Evolutionary conservation across 1,140 invertebrate species (phyloP), one percentile per base, ranked within the genome.

Genomic region (Marisa cornuarietis): DNA sequence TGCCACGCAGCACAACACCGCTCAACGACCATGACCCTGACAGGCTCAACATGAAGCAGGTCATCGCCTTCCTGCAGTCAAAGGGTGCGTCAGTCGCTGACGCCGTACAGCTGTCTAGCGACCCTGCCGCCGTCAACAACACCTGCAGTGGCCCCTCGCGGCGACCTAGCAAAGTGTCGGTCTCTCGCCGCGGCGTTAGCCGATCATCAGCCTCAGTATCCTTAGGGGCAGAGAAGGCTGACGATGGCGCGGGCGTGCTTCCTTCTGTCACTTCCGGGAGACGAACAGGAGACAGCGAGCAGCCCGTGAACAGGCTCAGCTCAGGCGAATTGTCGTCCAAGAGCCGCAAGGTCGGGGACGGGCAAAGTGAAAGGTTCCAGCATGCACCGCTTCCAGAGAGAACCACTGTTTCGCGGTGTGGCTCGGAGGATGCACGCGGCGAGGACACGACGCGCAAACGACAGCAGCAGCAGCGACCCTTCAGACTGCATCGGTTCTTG

Each of bases 41-140:
- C 76, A 87, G 85, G 81, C 82, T 87, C 9, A 87, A 86, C 72
- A 87, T 87, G 85, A 87, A 87, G 73, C 86, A 87, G 76, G 86
- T 87, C 2, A 79, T 79, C 79, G 52, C 79, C 51, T 75, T 74
- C 51, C 51, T 74, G 65, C 63, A 73, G 73, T 79, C 79, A n/a
- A 68, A 65, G 54, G 62, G 71, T 49, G 52, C 71, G 65, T 75
- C 79, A 26, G 52, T 66, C 42, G 62, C 71, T 24, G 72, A 73
- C 49, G 72, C 79, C 9, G 24, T 66, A 42, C 58, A 79, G 62
- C 79, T 75, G n/a, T 71, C 72, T n/a, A 42, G 31, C 11, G 71
- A 74, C 31, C 61, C n/a, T 16, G 18, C 24, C 14, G 26, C 10
- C 7, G 69, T 9, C 6, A 31, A 20, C 52, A 31, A 24, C 16